Conservation (phyloP, 2,113 vertebrate species). For the Crotalus tigris region DNA sequence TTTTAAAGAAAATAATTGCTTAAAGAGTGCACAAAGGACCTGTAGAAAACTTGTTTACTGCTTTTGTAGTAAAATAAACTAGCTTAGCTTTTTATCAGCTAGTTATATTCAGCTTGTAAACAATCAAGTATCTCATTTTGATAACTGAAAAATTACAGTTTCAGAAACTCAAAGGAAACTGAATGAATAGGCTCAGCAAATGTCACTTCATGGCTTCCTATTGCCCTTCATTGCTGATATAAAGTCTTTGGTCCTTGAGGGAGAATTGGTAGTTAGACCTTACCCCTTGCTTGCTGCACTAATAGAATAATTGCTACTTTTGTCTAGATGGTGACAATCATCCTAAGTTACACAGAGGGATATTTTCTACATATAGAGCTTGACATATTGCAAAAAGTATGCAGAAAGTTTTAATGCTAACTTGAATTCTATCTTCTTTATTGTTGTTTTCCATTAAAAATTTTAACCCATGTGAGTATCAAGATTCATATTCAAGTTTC, state of each 20-base stretch:
- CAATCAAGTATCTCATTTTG: not conserved
- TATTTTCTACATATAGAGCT: not conserved
- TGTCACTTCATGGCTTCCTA: not conserved
- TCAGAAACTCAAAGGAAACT: not conserved
- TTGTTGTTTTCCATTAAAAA: not conserved
- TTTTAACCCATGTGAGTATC: not conserved
- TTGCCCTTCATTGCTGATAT: not conserved
- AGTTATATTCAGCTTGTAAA: not conserved
- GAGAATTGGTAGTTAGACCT: not conserved
- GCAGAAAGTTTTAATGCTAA: not conserved
- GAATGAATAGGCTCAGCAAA: not conserved
- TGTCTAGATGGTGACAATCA: not conserved
- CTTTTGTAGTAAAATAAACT: conserved; percentile 13
- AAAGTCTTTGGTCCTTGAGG: not conserved
- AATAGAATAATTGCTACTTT: not conserved
- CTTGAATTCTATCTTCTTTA: not conserved
- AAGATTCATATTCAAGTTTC: not conserved
- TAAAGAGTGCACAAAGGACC: conserved; percentile 16
- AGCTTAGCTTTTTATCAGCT: conserved; percentile 5
- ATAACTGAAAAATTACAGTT: conserved; percentile 17
- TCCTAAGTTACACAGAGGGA: not conserved
- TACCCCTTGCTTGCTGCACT: not conserved
- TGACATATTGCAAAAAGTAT: not conserved
- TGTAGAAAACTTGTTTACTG: conserved; percentile 16
- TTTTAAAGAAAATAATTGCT: not conserved